Percentiles rank a stretch among this genome's conserved stretches.
phyloP scores from a whole-genome alignment of 1,140 invertebrate genomes.

The Mesaphorura yosii region DNA sequence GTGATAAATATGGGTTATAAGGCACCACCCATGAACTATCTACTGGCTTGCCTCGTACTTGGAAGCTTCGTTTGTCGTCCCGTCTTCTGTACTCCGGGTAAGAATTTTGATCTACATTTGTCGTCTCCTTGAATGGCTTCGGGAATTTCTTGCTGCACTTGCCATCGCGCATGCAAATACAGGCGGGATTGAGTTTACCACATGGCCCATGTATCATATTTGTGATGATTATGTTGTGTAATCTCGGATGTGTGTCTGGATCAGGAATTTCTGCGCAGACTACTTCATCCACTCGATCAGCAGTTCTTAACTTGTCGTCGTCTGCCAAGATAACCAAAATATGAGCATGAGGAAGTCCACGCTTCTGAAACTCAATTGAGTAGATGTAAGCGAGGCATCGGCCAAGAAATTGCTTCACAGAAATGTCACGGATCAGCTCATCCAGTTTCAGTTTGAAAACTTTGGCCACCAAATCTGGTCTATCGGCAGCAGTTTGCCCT shows the following conservation, averaged over 20 bases:
- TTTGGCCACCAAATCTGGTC: slow-evolving; percentile 38
- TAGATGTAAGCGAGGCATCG: slow-evolving; percentile 23
- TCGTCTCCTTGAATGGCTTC: slow-evolving; percentile 7
- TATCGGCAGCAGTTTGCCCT: slow-evolving; percentile 23
- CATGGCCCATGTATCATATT: slow-evolving; percentile 32
- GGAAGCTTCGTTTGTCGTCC: not conserved
- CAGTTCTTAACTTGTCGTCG: slow-evolving; percentile 21
- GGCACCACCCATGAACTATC: slow-evolving; percentile 44
- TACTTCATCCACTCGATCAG: slow-evolving; percentile 28
- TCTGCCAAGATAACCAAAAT: slow-evolving; percentile 28
- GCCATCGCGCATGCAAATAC: slow-evolving; percentile 31
- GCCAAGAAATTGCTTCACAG: slow-evolving; percentile 29
- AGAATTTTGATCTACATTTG: slow-evolving; percentile 6
- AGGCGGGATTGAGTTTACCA: slow-evolving; percentile 21
- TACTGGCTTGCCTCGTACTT: slow-evolving; percentile 19
- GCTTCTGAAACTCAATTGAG: slow-evolving; percentile 21
- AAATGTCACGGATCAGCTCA: slow-evolving; percentile 32
- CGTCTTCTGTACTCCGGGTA: slow-evolving; percentile 11
- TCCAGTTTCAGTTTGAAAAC: slow-evolving; percentile 41
- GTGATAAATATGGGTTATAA: slow-evolving; percentile 41
- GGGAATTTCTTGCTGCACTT: slow-evolving; percentile 22
- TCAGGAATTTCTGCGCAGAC: slow-evolving; percentile 31
- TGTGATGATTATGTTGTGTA: slow-evolving; percentile 14
- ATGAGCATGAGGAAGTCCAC: slow-evolving; percentile 16
- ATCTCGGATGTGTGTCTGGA: slow-evolving; percentile 19